phyloP scores from a whole-genome alignment of 2,113 vertebrate genomes.

The Forbesichthys papilliferus region DNA sequence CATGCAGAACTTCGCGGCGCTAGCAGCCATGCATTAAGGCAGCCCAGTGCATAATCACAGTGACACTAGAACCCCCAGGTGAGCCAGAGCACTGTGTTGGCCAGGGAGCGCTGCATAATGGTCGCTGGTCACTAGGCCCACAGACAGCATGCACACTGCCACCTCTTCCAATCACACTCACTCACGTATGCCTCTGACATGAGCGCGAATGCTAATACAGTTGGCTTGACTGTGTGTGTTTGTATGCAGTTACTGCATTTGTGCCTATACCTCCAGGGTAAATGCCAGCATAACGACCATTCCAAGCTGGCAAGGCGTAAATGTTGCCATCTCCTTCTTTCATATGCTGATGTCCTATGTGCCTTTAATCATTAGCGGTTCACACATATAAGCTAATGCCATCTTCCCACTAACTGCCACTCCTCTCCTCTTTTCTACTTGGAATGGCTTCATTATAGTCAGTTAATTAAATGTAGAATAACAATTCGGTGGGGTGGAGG shows the following conservation, averaged over 20 bases:
- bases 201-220: slow-evolving; percentile 32
- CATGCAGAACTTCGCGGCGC: slow-evolving; percentile 31
- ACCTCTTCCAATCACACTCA: slow-evolving; percentile 38
- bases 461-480: too few relatives aligned
- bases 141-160: slow-evolving; percentile 19
- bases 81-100: slow-evolving; percentile 44
- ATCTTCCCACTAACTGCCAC: too few relatives aligned
- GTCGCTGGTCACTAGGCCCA: slow-evolving; percentile 25
- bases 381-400: too few relatives aligned
- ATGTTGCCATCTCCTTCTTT: too few relatives aligned
- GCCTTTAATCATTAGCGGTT: too few relatives aligned
- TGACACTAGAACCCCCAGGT: slow-evolving; percentile 48
- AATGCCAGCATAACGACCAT: too few relatives aligned
- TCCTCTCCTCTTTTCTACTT: too few relatives aligned
- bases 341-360: too few relatives aligned
- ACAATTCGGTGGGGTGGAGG: too few relatives aligned
- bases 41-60: slow-evolving; percentile 54
- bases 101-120: slow-evolving; percentile 41
- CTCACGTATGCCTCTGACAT: slow-evolving; percentile 21
- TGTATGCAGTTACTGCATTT: background rate
- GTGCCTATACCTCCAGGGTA: too few relatives aligned
- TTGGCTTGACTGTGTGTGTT: slow-evolving; percentile 24
- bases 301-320: too few relatives aligned
- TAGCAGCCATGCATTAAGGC: slow-evolving; percentile 30
- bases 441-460: too few relatives aligned